Conservation (phyloP, 2,888 invertebrate genomes). For the Rotaria socialis region DNA sequence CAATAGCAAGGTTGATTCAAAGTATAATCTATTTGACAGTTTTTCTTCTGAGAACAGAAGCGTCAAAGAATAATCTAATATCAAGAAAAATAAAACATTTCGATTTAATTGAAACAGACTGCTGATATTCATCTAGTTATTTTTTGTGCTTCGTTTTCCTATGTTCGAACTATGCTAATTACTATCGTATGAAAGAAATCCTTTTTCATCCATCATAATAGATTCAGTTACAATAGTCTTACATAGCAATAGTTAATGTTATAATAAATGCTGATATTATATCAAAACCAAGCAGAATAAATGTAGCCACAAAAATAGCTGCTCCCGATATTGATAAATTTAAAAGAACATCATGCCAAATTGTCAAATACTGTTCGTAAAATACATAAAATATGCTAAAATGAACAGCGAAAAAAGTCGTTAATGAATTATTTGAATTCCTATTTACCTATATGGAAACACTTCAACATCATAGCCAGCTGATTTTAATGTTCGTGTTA, state of each 20-base stretch:
- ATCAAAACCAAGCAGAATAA: slow-evolving; percentile 57
- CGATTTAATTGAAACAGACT: no score
- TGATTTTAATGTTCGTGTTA: slow-evolving; percentile 69
- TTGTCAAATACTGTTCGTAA: slow-evolving; percentile 87
- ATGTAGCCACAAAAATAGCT: slow-evolving; percentile 89
- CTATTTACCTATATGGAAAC: background rate
- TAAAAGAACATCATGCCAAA: slow-evolving; percentile 76
- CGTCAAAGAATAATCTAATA: no score
- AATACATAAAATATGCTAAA: slow-evolving; percentile 64
- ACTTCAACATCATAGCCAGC: slow-evolving; percentile 74
- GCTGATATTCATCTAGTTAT: no score
- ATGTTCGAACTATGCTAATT: no score
- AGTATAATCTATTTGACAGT: no score
- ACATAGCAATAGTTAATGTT: slow-evolving; percentile 63
- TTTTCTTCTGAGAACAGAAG: no score
- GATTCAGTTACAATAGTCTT: background rate
- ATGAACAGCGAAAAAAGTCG: background rate
- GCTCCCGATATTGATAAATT: slow-evolving; percentile 82
- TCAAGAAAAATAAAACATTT: no score
- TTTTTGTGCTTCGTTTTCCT: no score
- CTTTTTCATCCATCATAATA: background rate
- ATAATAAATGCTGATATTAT: slow-evolving; percentile 42
- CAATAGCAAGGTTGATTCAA: no score
- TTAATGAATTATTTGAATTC: background rate
- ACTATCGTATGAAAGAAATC: no score